Evolutionary conservation across 2,113 vertebrate species (phyloP).

Genomic region (Macrotus californicus): DNA sequence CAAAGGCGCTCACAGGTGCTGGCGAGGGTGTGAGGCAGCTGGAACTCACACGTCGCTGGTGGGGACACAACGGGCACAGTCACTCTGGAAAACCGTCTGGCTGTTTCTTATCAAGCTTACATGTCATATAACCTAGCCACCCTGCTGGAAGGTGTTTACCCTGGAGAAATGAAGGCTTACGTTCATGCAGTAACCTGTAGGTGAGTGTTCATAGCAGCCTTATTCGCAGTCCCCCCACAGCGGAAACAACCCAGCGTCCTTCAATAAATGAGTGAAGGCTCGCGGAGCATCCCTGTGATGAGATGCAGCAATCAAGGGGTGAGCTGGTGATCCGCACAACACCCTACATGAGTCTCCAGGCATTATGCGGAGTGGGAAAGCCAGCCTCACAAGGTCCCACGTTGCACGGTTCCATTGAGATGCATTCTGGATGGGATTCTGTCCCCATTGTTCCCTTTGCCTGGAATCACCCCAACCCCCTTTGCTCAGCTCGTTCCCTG

Average conservation of each 20-base stretch:
- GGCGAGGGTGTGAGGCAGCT: neutral
- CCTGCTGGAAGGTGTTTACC: neutral
- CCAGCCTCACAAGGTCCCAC: neutral
- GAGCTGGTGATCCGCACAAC: neutral
- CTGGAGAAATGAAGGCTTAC: neutral
- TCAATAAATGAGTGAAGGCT: neutral
- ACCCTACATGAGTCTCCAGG: neutral
- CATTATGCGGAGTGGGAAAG: neutral
- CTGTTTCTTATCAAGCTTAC: neutral
- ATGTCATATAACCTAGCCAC: neutral
- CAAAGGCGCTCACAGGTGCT: neutral
- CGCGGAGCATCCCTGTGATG: neutral
- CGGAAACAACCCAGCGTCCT: neutral
- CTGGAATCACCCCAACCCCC: neutral
- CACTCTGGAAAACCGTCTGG: neutral
- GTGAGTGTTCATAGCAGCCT: neutral
- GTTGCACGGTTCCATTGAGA: neutral
- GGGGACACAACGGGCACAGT: neutral
- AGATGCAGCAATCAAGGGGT: neutral
- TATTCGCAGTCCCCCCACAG: neutral
- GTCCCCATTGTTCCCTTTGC: neutral
- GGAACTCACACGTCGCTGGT: neutral
- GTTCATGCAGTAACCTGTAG: neutral
- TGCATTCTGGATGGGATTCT: neutral
- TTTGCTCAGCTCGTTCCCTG: neutral